Conservation (phyloP, 1,140 invertebrate species). For the Samia ricini region DNA sequence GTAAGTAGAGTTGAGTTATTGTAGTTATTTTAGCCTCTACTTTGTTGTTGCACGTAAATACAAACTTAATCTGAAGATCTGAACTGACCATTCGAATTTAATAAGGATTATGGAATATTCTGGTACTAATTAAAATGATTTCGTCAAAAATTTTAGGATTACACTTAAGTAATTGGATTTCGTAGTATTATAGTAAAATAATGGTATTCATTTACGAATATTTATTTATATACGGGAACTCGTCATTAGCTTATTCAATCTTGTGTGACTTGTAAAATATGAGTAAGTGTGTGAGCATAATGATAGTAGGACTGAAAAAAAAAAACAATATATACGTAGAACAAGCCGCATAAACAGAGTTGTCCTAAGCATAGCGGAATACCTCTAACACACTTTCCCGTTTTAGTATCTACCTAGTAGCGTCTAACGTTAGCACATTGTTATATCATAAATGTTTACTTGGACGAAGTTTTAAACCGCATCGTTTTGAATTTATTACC, state of each 20-base stretch:
- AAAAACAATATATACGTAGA: slow-evolving; percentile 31
- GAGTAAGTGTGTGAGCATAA: not conserved
- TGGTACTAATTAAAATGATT: not conserved
- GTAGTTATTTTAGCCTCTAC: slow-evolving; percentile 20
- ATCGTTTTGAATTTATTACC: slow-evolving; percentile 56
- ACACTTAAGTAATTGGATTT: not conserved
- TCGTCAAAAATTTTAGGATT: not conserved
- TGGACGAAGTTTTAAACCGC: slow-evolving; percentile 56
- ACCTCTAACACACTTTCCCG: slow-evolving; percentile 46
- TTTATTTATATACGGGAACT: not conserved
- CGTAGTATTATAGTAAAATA: no score
- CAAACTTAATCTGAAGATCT: not conserved
- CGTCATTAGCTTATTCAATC: not conserved
- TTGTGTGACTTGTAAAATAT: not conserved
- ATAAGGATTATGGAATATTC: not conserved
- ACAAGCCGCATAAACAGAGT: slow-evolving; percentile 34
- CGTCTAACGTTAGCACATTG: slow-evolving; percentile 55
- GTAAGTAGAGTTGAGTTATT: slow-evolving; percentile 41
- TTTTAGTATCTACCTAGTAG: slow-evolving; percentile 42
- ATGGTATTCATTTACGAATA: not conserved
- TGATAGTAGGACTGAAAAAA: not conserved
- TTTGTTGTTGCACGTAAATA: not conserved
- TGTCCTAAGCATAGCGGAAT: slow-evolving; percentile 39
- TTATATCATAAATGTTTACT: slow-evolving; percentile 62
- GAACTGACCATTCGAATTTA: not conserved